phyloP scores from a whole-genome alignment of 2,888 invertebrate genomes.

The Protonemura montana region DNA sequence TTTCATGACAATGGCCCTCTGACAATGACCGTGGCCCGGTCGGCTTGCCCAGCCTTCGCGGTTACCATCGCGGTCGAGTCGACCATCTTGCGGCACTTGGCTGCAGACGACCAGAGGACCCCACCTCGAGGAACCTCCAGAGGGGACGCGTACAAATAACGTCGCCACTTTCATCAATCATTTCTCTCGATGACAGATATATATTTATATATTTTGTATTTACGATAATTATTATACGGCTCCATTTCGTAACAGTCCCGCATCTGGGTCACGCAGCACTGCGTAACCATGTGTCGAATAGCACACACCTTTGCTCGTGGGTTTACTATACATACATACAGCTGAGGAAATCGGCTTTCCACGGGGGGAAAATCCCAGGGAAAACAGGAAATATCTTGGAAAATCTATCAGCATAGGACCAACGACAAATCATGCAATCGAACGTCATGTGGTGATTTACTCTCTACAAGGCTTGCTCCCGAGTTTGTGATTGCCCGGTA shows the following conservation, averaged over 20 bases:
- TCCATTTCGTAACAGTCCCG: not conserved
- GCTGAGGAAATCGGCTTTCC: not conserved
- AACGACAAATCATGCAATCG: not conserved
- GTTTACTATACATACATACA: too few species aligned
- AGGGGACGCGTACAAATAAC: too few species aligned
- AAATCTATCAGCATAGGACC: too few species aligned
- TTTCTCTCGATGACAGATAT: not conserved
- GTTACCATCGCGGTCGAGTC: not conserved
- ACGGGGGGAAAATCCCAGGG: not conserved
- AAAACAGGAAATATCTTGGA: not conserved
- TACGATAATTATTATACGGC: not conserved
- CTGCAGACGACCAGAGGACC: not conserved
- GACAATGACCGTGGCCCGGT: constrained; percentile 20
- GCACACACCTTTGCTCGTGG: not conserved
- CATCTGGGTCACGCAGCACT: not conserved
- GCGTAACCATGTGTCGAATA: not conserved
- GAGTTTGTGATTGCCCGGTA: not conserved
- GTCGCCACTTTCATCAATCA: not conserved
- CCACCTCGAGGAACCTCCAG: too few species aligned
- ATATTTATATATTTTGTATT: not conserved
- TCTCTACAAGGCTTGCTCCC: too few species aligned
- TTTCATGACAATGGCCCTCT: constrained; percentile 24
- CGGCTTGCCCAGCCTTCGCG: not conserved
- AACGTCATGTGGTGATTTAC: not conserved
- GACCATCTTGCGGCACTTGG: not conserved